Evolutionary conservation across 1,140 invertebrate species (phyloP).

Genomic region (Eciton burchellii): DNA sequence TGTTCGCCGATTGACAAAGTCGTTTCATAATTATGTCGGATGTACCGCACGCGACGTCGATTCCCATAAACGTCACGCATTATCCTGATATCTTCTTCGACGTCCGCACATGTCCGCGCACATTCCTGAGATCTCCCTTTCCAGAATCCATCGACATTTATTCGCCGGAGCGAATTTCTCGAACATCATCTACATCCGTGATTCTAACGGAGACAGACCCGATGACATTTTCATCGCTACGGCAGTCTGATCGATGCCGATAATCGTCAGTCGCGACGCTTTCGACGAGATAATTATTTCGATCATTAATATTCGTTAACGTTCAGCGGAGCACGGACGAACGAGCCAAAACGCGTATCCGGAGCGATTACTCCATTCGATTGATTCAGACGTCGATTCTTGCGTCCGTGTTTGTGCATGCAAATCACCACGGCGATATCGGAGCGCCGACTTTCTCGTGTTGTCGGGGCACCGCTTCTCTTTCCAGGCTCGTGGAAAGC

Average conservation of each 20-base stretch:
- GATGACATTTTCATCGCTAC: background rate
- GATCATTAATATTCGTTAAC: slow-evolving; percentile 52
- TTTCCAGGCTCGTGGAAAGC: slow-evolving; percentile 58
- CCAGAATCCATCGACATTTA: background rate
- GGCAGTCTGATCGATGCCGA: background rate
- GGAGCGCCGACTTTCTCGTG: slow-evolving; percentile 46
- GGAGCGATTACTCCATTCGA: slow-evolving; percentile 54
- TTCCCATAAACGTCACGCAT: background rate
- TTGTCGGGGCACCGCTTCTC: background rate
- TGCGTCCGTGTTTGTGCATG: slow-evolving; percentile 52
- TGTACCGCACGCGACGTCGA: background rate
- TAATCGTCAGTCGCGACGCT: slow-evolving; percentile 38
- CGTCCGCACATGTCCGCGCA: background rate
- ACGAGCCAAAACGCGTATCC: slow-evolving; percentile 46
- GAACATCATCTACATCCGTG: background rate
- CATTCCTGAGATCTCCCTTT: background rate
- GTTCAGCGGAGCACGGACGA: slow-evolving; percentile 4
- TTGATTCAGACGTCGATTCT: slow-evolving; percentile 48
- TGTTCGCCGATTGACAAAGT: slow-evolving; percentile 48
- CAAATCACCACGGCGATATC: slow-evolving; percentile 47
- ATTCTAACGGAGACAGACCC: background rate
- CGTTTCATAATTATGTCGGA: slow-evolving; percentile 20
- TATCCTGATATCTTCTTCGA: background rate
- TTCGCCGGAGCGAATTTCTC: background rate
- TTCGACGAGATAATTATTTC: slow-evolving; percentile 51